A percentile compares a stretch with the other conserved stretches of the same genome.
Evolutionary conservation across 2,113 vertebrate genomes (phyloP).

Genomic region (Corapipo altera): DNA sequence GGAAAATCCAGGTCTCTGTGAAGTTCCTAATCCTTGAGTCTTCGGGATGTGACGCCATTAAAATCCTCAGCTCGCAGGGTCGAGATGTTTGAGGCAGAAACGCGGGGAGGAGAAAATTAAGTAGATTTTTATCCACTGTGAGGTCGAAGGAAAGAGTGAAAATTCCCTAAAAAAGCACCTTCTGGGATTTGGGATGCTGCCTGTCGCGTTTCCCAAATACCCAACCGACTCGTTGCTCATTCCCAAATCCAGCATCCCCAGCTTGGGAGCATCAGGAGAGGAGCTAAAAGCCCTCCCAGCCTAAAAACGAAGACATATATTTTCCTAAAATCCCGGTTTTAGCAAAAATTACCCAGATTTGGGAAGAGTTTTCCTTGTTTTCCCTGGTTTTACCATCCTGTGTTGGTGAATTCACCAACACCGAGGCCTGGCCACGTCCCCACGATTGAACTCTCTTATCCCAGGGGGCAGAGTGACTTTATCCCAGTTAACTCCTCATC

Average conservation of each 20-base stretch:
- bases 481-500: background rate
- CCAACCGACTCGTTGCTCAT: fast-evolving
- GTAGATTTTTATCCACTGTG: background rate
- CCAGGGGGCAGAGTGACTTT: background rate
- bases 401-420: background rate
- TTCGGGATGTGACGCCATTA: background rate
- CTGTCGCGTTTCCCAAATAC: background rate
- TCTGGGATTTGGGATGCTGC: background rate
- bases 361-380: background rate
- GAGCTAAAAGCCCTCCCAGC: background rate
- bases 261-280: background rate
- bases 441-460: background rate
- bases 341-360: background rate
- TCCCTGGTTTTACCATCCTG: fast-evolving
- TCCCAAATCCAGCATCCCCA: fast-evolving
- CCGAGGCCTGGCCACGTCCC: background rate
- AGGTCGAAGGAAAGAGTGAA: background rate
- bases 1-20: background rate
- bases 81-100: background rate
- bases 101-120: background rate
- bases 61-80: background rate
- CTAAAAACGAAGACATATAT: background rate
- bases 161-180: background rate
- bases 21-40: background rate
- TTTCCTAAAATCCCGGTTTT: background rate